These are phyloP conservation scores for Formicarius rufipectus DNA, from an alignment of 2,113 vertebrate species.

Conservation along the genomic window DNA sequence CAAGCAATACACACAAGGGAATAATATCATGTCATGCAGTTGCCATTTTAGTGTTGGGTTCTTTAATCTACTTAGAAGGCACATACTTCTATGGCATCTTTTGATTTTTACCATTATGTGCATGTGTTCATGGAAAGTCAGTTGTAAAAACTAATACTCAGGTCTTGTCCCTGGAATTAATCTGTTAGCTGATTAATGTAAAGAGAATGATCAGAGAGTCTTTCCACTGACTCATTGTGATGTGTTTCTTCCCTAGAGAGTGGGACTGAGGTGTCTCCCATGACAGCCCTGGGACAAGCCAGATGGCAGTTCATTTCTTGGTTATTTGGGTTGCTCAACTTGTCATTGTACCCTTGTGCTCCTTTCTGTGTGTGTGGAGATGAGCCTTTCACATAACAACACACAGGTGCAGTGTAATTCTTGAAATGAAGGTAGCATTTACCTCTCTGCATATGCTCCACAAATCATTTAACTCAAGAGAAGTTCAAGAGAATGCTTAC, in stretches of 20 bases:
- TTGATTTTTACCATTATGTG: neutral
- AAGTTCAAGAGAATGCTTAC: neutral
- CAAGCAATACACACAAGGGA: neutral
- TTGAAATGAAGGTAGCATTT: neutral
- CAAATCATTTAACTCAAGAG: neutral
- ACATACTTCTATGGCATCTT: neutral
- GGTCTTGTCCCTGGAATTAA: neutral
- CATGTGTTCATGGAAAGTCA: neutral
- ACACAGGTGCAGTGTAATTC: neutral
- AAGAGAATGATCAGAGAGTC: neutral
- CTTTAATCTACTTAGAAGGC: neutral
- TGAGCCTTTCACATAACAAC: neutral
- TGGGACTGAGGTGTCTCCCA: neutral
- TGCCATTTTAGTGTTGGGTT: neutral
- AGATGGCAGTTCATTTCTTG: neutral
- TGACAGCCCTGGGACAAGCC: neutral
- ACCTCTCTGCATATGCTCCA: neutral
- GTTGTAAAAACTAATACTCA: neutral
- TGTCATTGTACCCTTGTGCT: neutral
- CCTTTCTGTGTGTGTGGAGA: neutral
- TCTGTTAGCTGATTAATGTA: neutral
- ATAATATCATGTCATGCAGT: neutral
- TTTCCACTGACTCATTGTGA: neutral
- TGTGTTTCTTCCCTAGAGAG: neutral
- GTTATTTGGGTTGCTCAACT: neutral